Evolutionary conservation across 2,797 vertebrate species (phyloP), one percentile per base, ranked within the genome.

Genomic region (Centroberyx gerrardi): DNA sequence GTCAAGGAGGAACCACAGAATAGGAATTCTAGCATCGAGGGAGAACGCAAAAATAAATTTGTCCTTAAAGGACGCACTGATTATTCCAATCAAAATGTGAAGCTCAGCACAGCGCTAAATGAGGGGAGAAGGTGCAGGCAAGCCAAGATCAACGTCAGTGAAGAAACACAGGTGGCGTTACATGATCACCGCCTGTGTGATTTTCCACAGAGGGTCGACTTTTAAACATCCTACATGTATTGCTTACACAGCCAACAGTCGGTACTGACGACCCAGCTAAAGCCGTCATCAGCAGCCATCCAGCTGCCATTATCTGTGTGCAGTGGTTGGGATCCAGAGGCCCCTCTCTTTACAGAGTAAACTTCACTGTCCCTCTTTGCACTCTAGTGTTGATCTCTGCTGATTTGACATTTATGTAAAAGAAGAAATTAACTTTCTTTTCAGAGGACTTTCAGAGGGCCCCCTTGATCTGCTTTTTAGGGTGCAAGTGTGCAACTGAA

Each of bases 131-230:
- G 55, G 44, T 6, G 55, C 7, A 12, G 28, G 40, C 63, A n/a
- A 72, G 88, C 82, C 88, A 89, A 89, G 73, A 85, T 82, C 85
- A 87, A 89, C 74, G 51, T 49, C 51, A 17, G 71, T 87, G 83
- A 87, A 86, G 85, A 74, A 90, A 91, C 80, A 48, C 88, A 91
- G 89, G 87, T 93, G 88, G 85, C 51, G 74, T 83, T 87, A 72
- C 81, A 88, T 51, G 74, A 90, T 82, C 68, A 18, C 62, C 18
- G 68, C 74, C 64, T 68, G 38, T 46, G 70, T 80, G 78, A 56
- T 61, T 90, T 91, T 89, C 85, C 84, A 90, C 64, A 75, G 22
- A 66, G 62, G 68, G 76, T 81, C 56, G 29, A 68, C 62, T 78
- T 78, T 73, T n/a, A 74, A 68, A 70, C 72, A 74, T 68, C 72